Evolutionary conservation across 2,113 vertebrate genomes (phyloP).

Genomic region (Cyanoramphus novaezelandiae): DNA sequence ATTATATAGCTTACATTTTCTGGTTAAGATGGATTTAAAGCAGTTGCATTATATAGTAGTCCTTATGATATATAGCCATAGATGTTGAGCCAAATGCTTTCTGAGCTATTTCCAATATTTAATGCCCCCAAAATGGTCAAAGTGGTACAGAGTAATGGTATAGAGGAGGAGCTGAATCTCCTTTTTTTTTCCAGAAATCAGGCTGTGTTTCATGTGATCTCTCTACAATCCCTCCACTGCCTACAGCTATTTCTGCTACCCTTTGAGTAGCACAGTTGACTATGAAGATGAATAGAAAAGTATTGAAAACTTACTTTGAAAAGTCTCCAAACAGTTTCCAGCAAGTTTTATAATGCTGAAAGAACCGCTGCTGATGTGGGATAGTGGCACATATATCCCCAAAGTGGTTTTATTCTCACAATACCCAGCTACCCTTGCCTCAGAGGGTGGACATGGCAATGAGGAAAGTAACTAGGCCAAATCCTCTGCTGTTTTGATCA

Average conservation of each 20-base stretch:
- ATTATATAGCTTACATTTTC: neutral
- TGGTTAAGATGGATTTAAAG: neutral
- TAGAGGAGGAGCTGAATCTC: neutral
- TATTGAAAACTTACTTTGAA: constrained; percentile 36
- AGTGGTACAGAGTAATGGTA: neutral
- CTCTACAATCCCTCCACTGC: neutral
- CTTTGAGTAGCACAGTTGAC: constrained; percentile 29
- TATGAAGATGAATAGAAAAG: constrained; percentile 20
- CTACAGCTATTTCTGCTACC: constrained; percentile 45
- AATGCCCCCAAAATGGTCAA: neutral
- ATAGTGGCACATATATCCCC: neutral
- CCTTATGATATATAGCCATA: neutral
- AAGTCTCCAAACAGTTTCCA: constrained; percentile 43
- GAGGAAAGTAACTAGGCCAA: neutral
- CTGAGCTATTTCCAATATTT: constrained; percentile 17
- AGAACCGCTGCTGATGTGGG: neutral
- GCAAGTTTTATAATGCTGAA: constrained; percentile 26
- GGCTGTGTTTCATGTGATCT: constrained; percentile 23
- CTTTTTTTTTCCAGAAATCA: neutral
- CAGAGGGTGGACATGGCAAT: neutral
- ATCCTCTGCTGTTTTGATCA: neutral
- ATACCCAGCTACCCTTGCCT: neutral
- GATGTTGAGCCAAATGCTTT: neutral
- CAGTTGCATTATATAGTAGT: neutral
- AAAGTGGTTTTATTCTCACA: neutral